These are phyloP conservation scores for Gortyna flavago DNA, from an alignment of 2,888 invertebrate species.

Conservation along the genomic window DNA sequence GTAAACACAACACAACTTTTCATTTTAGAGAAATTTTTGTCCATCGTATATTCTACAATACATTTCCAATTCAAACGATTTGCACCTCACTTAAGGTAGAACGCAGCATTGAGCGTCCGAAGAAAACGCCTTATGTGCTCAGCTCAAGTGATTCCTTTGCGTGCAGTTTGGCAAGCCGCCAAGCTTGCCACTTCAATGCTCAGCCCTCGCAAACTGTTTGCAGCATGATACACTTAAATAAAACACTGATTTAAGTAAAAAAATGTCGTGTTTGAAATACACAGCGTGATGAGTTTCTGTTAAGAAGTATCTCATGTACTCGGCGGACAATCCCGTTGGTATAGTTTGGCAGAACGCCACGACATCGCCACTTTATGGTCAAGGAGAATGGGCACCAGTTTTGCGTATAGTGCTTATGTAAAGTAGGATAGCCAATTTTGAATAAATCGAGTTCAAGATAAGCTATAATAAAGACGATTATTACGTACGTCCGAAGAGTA, in stretches of 20 bases:
- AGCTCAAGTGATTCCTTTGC: slow-evolving; percentile 53
- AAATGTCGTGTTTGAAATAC: slow-evolving; percentile 38
- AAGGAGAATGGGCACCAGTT: slow-evolving; percentile 47
- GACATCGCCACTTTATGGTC: slow-evolving; percentile 45
- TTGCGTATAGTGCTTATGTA: slow-evolving; percentile 47
- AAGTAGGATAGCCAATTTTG: slow-evolving; percentile 43
- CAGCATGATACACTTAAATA: slow-evolving; percentile 44
- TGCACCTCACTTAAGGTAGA: slow-evolving; percentile 48
- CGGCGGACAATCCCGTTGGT: slow-evolving; percentile 1
- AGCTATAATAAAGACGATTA: slow-evolving; percentile 30
- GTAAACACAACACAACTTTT: slow-evolving; percentile 8
- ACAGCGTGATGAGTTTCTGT: slow-evolving; percentile 49
- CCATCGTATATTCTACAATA: slow-evolving; percentile 5
- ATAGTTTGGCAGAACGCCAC: slow-evolving; percentile 49
- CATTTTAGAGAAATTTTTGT: slow-evolving; percentile 26
- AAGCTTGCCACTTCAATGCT: slow-evolving; percentile 38
- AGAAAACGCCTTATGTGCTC: slow-evolving; percentile 53
- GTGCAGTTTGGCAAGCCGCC: slow-evolving; percentile 48
- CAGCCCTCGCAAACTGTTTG: slow-evolving; percentile 29
- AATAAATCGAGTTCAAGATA: slow-evolving; percentile 29
- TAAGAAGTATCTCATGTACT: slow-evolving; percentile 38
- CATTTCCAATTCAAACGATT: slow-evolving; percentile 31
- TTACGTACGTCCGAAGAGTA: neutral
- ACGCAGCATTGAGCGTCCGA: slow-evolving; percentile 42
- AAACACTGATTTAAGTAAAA: slow-evolving; percentile 42